Evolutionary conservation across 2,797 vertebrate species (phyloP).

Genomic region (Sarcoramphus papa): DNA sequence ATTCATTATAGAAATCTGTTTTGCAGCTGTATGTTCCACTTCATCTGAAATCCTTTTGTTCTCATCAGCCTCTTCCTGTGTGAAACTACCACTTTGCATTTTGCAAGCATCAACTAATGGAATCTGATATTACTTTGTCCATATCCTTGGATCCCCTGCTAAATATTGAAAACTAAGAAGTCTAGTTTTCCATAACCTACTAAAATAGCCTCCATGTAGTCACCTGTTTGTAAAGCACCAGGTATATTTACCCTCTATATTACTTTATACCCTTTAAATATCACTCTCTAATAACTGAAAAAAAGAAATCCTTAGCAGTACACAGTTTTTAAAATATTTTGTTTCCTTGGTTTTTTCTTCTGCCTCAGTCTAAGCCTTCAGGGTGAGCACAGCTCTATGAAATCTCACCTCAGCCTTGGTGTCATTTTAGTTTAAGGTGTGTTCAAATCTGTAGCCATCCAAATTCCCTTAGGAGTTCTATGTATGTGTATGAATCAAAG

Average conservation of each 20-base stretch:
- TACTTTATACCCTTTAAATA: not conserved
- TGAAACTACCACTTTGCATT: constrained; percentile 59
- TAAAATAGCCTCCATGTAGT: not conserved
- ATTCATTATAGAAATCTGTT: constrained; percentile 68
- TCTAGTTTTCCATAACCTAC: not conserved
- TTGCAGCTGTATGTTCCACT: constrained; percentile 64
- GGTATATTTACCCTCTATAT: not conserved
- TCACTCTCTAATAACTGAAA: not conserved
- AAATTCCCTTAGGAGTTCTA: not conserved
- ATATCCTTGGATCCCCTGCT: constrained; percentile 1
- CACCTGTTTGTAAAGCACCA: not conserved
- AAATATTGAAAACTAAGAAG: constrained; percentile 2
- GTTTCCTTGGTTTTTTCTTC: not conserved
- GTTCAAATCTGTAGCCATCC: not conserved
- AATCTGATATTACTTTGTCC: constrained; percentile 52
- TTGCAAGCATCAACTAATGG: constrained; percentile 42
- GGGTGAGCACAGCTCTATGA: not conserved
- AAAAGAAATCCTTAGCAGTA: not conserved
- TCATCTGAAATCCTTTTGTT: constrained; percentile 69
- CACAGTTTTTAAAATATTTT: not conserved
- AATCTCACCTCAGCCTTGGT: not conserved
- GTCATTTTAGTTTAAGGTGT: not conserved
- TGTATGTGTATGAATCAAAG: not conserved
- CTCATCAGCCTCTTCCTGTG: constrained; percentile 60
- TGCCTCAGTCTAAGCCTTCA: not conserved